Conservation (phyloP, 2,113 vertebrate species). For the Saguinus imperator region DNA sequence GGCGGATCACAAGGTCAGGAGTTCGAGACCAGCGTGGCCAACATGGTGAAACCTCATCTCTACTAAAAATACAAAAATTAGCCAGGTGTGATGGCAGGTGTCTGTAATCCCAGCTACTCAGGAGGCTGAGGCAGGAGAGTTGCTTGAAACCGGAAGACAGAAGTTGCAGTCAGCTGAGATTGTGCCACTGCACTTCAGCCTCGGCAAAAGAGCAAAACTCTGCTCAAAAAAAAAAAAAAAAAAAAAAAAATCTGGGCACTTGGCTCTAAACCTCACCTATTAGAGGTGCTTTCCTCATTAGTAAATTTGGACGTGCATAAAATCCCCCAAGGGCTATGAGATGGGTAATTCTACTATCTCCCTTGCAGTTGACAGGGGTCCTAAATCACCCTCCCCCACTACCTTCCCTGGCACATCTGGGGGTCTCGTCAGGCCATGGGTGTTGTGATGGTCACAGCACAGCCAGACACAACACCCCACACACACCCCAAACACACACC, state of each 20-base stretch:
- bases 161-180: no score
- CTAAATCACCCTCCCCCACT: not conserved
- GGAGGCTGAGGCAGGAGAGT: no score
- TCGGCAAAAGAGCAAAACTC: no score
- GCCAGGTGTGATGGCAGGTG: no score
- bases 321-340: not conserved
- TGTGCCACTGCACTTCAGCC: no score
- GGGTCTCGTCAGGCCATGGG: not conserved
- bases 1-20: no score
- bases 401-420: not conserved
- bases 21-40: no score
- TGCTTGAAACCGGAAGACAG: no score
- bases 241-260: not conserved
- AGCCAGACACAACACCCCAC: not conserved
- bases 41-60: no score
- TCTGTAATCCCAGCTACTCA: no score
- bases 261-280: not conserved
- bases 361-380: not conserved
- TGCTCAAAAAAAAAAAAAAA: no score
- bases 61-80: no score
- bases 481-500: not conserved
- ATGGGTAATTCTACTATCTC: not conserved
- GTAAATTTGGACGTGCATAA: not conserved
- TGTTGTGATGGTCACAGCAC: not conserved
- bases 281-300: not conserved